These are phyloP conservation scores for Drosophila kurseongensis DNA, from an alignment of 1,140 invertebrate species.

Conservation along the genomic window DNA sequence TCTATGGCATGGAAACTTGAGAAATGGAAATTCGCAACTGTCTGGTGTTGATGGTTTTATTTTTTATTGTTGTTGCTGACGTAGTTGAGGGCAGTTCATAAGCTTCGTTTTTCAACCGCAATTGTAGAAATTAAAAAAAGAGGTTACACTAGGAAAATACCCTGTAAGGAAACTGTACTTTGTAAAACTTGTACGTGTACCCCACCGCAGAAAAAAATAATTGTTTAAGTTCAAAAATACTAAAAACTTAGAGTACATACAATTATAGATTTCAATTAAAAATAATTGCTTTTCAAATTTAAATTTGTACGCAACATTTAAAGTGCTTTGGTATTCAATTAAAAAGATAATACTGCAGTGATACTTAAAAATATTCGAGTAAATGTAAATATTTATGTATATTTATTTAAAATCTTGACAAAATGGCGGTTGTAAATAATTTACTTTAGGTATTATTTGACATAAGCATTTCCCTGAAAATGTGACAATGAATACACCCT, in stretches of 20 bases:
- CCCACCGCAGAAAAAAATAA: background rate
- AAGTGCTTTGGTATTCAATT: too few species aligned
- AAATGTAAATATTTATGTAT: too few species aligned
- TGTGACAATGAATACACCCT: constrained; percentile 1
- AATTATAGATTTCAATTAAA: too few species aligned
- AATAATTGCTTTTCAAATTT: too few species aligned
- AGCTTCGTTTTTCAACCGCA: constrained; percentile 62
- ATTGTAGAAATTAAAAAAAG: constrained; percentile 21
- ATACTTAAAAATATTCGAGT: background rate
- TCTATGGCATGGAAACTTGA: constrained; percentile 32
- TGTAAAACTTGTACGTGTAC: too few species aligned
- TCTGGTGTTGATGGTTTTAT: constrained; percentile 19
- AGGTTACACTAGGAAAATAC: background rate
- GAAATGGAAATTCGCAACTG: constrained; percentile 37
- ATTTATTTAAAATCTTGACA: background rate
- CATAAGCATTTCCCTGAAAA: too few species aligned
- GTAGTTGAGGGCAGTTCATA: constrained; percentile 20
- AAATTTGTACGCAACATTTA: too few species aligned
- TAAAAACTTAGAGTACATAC: too few species aligned
- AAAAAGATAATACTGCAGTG: too few species aligned
- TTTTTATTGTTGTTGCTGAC: background rate
- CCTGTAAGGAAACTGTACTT: background rate
- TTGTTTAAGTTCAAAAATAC: too few species aligned
- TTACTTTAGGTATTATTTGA: too few species aligned
- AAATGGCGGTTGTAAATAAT: too few species aligned